Conservation (phyloP, 35 echinoderm and acorn worm species). For the Patiria miniata region DNA sequence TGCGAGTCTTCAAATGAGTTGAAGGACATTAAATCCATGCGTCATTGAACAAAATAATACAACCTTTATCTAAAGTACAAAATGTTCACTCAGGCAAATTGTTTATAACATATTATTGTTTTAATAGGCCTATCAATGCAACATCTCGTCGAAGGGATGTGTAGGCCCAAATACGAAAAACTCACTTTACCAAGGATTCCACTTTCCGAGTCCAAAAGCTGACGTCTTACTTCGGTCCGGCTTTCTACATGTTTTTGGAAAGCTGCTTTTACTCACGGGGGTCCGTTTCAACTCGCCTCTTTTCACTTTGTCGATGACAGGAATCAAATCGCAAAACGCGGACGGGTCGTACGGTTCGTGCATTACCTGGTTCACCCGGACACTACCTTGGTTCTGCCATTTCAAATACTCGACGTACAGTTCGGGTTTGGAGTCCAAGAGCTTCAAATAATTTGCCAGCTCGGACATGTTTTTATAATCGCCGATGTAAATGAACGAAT, state of each 20-base stretch:
- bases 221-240: not conserved
- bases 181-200: not conserved
- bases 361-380: not conserved
- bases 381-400: conserved; percentile 34
- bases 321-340: not conserved
- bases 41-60: no score
- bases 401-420: conserved; percentile 68
- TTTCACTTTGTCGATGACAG: not conserved
- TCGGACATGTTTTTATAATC: conserved; percentile 51
- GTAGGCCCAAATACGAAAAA: no score
- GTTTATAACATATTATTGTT: no score
- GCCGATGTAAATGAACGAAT: conserved; percentile 74
- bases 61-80: no score
- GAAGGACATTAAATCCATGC: no score
- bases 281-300: not conserved
- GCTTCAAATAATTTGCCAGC: conserved; percentile 39
- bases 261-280: not conserved
- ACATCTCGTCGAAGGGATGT: no score
- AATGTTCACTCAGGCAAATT: no score
- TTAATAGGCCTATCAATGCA: no score
- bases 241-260: not conserved
- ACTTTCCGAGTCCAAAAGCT: not conserved
- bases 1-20: no score
- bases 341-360: not conserved
- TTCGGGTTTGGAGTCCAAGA: conserved; percentile 40